Conservation (phyloP, 2,888 invertebrate genomes). For the Cerceris ruficornis region DNA sequence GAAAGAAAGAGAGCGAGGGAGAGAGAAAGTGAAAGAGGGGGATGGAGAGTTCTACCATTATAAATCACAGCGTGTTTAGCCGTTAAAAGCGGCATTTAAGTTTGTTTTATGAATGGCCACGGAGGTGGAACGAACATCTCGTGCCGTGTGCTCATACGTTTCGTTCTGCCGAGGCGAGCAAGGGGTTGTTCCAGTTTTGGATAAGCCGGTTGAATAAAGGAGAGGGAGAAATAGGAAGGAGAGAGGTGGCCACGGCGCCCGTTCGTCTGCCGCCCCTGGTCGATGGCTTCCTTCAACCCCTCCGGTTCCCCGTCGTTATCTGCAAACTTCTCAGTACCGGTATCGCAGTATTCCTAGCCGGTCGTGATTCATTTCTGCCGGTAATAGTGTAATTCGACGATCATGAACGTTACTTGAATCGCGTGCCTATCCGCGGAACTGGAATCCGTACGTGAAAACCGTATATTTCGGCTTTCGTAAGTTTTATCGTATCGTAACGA, state of each 20-base stretch:
- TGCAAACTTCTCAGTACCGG: conserved; percentile 67
- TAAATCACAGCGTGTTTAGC: conserved; percentile 60
- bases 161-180: conserved; percentile 34
- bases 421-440: conserved; percentile 54
- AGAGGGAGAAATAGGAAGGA: conserved; percentile 15
- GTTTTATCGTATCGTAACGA: conserved; percentile 38
- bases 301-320: conserved; percentile 49
- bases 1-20: conserved; percentile 1
- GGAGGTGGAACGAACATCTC: conserved; percentile 61
- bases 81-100: conserved; percentile 63
- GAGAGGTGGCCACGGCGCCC: conserved; percentile 67
- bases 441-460: conserved; percentile 10
- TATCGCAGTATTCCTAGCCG: conserved; percentile 67
- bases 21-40: background rate
- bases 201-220: conserved; percentile 49
- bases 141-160: conserved; percentile 61
- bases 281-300: conserved; percentile 62
- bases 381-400: conserved; percentile 52
- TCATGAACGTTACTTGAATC: conserved; percentile 49
- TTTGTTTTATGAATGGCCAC: conserved; percentile 63
- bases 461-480: conserved; percentile 39
- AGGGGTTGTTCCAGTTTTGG: conserved; percentile 66
- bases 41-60: conserved; percentile 2
- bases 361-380: conserved; percentile 58
- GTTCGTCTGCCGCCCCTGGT: conserved; percentile 73